phyloP scores from a whole-genome alignment of 2,797 vertebrate genomes.

The Peromyscus aztecus region DNA sequence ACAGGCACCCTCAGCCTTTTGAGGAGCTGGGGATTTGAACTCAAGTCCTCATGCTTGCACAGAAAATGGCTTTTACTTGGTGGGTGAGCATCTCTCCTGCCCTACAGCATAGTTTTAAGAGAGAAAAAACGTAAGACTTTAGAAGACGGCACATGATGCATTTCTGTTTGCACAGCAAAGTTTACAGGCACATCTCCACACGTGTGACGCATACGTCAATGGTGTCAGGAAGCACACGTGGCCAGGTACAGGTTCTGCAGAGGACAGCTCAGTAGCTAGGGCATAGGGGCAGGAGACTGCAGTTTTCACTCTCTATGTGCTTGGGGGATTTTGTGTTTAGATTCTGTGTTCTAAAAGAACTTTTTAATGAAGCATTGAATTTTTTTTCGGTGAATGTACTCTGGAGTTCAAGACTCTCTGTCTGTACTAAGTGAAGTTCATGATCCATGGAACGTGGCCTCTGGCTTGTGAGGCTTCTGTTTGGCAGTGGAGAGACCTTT shows the following conservation, averaged over 20 bases:
- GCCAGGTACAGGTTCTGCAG: neutral
- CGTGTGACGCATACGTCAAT: rapidly evolving
- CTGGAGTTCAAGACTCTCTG: neutral
- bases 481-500: neutral
- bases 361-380: neutral
- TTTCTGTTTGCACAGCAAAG: neutral
- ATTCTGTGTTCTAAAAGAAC: neutral
- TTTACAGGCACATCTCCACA: neutral
- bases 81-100: neutral
- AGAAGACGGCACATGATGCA: neutral
- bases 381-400: neutral
- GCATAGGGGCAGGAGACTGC: neutral
- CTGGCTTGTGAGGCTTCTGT: neutral
- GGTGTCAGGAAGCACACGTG: neutral
- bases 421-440: neutral
- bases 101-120: neutral
- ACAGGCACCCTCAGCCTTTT: neutral
- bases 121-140: neutral
- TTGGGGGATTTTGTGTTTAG: conserved; percentile 14
- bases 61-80: neutral
- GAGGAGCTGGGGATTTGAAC: neutral
- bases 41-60: neutral
- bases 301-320: neutral
- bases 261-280: neutral
- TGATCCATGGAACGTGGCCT: neutral